Evolutionary conservation across 2,113 vertebrate genomes (phyloP).

Genomic region (Coptodon bakossiorum): DNA sequence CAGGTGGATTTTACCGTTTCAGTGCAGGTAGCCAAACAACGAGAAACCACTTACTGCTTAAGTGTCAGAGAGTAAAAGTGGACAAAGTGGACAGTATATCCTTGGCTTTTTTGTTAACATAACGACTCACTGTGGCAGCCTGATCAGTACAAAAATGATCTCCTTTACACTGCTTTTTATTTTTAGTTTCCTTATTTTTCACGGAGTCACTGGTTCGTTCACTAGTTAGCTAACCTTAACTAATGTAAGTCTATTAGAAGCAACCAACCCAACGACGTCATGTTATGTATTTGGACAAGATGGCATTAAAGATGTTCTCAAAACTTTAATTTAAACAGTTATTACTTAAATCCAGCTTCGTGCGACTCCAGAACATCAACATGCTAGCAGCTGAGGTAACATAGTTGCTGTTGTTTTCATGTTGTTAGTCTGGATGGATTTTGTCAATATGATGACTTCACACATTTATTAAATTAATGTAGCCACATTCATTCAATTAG

Average conservation of each 20-base stretch:
- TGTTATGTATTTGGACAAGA: not conserved
- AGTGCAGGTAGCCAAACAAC: not conserved
- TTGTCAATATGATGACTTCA: not conserved
- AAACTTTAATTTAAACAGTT: not conserved
- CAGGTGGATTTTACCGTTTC: not conserved
- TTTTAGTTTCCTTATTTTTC: not conserved
- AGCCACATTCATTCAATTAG: not conserved
- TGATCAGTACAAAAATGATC: not conserved
- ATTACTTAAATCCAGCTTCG: not conserved
- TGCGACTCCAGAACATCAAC: not conserved
- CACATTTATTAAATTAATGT: not conserved
- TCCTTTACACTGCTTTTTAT: not conserved
- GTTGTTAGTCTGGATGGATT: not conserved
- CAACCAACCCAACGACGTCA: rapidly evolving
- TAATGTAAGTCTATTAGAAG: not conserved
- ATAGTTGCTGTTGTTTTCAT: not conserved
- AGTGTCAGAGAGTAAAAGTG: not conserved
- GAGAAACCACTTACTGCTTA: not conserved
- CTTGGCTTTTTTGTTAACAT: not conserved
- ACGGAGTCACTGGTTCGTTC: not conserved
- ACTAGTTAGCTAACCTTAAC: not conserved
- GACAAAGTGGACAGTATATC: not conserved
- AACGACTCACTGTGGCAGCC: rapidly evolving
- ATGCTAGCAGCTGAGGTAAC: not conserved
- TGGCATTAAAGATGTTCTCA: not conserved